phyloP scores from a whole-genome alignment of 2,113 vertebrate genomes.

The Vicugna pacos region DNA sequence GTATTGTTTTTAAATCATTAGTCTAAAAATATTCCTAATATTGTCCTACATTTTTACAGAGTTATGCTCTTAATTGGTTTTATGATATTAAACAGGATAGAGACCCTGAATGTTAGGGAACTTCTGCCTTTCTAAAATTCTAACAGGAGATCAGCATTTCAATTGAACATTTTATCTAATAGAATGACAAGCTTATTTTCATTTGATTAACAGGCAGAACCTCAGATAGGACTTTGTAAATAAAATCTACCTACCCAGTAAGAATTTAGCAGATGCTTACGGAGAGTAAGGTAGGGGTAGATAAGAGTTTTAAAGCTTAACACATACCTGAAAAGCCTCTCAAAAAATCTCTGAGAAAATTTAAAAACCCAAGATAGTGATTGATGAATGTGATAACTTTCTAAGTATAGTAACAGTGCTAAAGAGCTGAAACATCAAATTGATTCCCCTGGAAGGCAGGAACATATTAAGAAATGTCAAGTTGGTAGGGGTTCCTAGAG shows the following conservation, averaged over 20 bases:
- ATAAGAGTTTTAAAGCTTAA: constrained; percentile 77
- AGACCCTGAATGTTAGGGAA: not conserved
- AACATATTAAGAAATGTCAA: constrained; percentile 61
- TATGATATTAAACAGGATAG: constrained; percentile 21
- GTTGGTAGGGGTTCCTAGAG: constrained; percentile 36
- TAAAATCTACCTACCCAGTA: constrained; percentile 42
- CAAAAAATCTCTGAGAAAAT: constrained; percentile 56
- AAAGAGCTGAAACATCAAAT: constrained; percentile 69
- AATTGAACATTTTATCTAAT: constrained; percentile 9
- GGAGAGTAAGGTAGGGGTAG: not conserved
- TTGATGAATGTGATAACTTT: constrained; percentile 66
- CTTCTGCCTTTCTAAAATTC: not conserved
- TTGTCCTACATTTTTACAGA: not conserved
- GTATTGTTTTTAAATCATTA: not conserved
- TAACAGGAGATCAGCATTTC: not conserved
- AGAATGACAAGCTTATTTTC: constrained; percentile 37
- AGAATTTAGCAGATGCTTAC: constrained; percentile 37
- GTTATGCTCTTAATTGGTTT: not conserved
- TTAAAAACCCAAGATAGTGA: constrained; percentile 70
- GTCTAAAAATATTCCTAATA: not conserved
- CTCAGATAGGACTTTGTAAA: constrained; percentile 26
- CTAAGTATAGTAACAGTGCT: constrained; percentile 69
- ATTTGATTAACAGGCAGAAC: not conserved
- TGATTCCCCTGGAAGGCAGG: constrained; percentile 66
- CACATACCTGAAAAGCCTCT: constrained; percentile 41